phyloP scores from a whole-genome alignment of 2,113 vertebrate species.

The Microcebus tavaratra region DNA sequence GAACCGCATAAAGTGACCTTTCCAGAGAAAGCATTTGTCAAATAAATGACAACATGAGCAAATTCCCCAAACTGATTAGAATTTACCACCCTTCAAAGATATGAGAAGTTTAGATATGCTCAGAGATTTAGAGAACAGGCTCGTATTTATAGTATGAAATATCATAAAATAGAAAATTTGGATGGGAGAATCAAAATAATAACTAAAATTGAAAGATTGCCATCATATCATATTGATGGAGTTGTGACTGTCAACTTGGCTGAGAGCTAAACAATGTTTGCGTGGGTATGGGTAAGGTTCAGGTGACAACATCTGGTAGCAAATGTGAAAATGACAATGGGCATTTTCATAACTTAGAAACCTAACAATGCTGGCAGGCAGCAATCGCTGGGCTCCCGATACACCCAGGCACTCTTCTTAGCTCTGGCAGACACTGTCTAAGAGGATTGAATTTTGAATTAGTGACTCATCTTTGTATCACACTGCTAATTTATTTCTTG shows the following conservation, averaged over 20 bases:
- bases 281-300: background rate
- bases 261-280: background rate
- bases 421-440: too few species aligned
- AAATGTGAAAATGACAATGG: background rate
- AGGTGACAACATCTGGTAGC: background rate
- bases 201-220: background rate
- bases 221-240: background rate
- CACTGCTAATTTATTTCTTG: background rate
- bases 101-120: background rate
- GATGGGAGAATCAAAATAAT: background rate
- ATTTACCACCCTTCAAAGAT: background rate
- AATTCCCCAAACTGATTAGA: background rate
- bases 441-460: background rate
- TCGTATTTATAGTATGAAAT: background rate
- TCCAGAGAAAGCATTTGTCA: background rate
- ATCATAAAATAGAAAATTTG: background rate
- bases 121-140: background rate
- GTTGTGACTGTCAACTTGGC: background rate
- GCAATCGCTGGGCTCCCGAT: accelerated
- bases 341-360: background rate
- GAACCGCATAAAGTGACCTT: background rate
- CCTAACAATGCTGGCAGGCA: accelerated
- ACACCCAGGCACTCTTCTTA: background rate
- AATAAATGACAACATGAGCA: background rate
- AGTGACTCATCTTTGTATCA: background rate